Conservation (phyloP, 2,113 vertebrate species). For the Pterocles burchelli region DNA sequence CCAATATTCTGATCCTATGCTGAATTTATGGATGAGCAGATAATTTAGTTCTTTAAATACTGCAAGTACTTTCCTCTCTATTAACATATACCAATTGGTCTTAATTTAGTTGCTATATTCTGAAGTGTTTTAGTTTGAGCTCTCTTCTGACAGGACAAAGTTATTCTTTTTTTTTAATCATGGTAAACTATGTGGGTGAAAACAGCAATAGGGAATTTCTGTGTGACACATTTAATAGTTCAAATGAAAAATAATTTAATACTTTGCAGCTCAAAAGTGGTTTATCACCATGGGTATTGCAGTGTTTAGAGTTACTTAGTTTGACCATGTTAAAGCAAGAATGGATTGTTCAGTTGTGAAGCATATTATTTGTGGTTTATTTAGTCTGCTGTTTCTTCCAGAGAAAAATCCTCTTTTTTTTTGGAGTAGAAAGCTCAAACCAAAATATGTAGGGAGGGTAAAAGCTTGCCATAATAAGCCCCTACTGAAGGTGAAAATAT, state of each 20-base stretch:
- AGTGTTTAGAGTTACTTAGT: slow-evolving; percentile 34
- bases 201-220: slow-evolving; percentile 16
- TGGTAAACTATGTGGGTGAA: not conserved
- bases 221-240: slow-evolving; percentile 41
- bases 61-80: not conserved
- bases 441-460: not conserved
- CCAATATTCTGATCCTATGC: not conserved
- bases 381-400: slow-evolving; percentile 34
- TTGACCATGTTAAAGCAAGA: slow-evolving; percentile 23
- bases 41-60: not conserved
- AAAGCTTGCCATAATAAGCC: slow-evolving; percentile 26
- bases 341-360: slow-evolving; percentile 17
- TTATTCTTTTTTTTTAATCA: slow-evolving; percentile 15
- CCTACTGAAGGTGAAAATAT: slow-evolving; percentile 27
- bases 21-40: not conserved
- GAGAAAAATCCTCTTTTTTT: slow-evolving; percentile 51
- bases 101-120: slow-evolving; percentile 35
- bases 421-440: not conserved
- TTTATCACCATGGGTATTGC: slow-evolving; percentile 38
- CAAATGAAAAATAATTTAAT: slow-evolving; percentile 56
- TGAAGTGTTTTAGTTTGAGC: slow-evolving; percentile 7
- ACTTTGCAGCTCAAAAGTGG: slow-evolving; percentile 33
- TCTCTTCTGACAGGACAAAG: slow-evolving; percentile 19
- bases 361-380: slow-evolving; percentile 25
- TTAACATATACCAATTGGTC: slow-evolving; percentile 39